phyloP scores from a whole-genome alignment of 1,140 invertebrate genomes.

The Philaenus spumarius region DNA sequence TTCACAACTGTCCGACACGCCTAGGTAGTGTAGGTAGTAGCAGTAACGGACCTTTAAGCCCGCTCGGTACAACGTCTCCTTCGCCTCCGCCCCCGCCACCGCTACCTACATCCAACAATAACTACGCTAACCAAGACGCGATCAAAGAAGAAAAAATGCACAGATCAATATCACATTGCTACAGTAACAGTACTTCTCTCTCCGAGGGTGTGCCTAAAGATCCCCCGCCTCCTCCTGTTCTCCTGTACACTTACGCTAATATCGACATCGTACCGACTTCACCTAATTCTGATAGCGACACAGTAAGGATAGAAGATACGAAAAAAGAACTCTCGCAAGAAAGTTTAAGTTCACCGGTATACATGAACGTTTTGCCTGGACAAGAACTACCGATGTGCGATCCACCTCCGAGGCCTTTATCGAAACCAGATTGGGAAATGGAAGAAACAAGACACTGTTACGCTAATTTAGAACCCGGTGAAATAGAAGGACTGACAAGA shows the following conservation, averaged over 20 bases:
- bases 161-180: conserved; percentile 40
- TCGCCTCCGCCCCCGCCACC: conserved; percentile 42
- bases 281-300: not conserved
- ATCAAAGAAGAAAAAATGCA: conserved; percentile 30
- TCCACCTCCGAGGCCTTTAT: conserved; percentile 1
- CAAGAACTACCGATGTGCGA: conserved; percentile 29
- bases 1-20: conserved; percentile 41
- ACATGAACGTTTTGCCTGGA: conserved; percentile 57
- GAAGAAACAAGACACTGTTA: conserved; percentile 49
- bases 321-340: not conserved
- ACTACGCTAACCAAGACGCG: conserved; percentile 23
- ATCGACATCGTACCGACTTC: conserved; percentile 26
- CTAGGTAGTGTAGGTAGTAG: conserved; percentile 42
- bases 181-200: conserved; percentile 27
- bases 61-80: conserved; percentile 39
- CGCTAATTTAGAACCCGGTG: conserved; percentile 55
- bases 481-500: conserved; percentile 42
- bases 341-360: conserved; percentile 30
- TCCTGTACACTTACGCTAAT: conserved; percentile 12
- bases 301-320: not conserved
- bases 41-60: conserved; percentile 49
- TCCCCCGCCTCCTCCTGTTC: not conserved
- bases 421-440: conserved; percentile 11
- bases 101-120: conserved; percentile 30
- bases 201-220: conserved; percentile 28